Evolutionary conservation across 2,113 vertebrate genomes (phyloP), one percentile per base, ranked within the genome.

Genomic region (Aspiorhynchus laticeps): DNA sequence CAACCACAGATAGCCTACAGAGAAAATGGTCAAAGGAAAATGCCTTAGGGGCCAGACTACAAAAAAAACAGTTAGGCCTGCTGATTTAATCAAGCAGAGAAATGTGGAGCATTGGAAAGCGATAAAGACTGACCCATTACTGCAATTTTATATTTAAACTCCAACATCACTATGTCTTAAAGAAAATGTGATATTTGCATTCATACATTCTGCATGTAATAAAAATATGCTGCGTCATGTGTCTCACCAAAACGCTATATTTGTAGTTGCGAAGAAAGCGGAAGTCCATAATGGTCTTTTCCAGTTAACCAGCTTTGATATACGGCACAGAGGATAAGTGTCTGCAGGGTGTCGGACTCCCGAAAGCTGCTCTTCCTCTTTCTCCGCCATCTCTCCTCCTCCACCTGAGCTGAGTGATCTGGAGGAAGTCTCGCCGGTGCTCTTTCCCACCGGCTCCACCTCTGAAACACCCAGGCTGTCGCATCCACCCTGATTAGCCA

Each of bases 241-340:
- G 63, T 56, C 92, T 96, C 93, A 97, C 96, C 96, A 97, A 91
- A 96, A 96, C 71, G 95, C 91, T 87, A 95, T 80, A 95, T 96
- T 97, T 90, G 95, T 95, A 85, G 94, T 95, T 88, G 95, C 88
- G 89, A 97, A 97, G 90, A 92, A 89, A 9, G 93, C 92, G 86
- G 95, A 92, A 87, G 94, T 96, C 92, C 89, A 91, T 85, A 95
- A 91, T 28, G 95, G 96, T 93, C 95, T 95, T 91, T 89, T 91
- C 96, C 97, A 97, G 95, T 91, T 93, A 80, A 96, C 90, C 56
- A 95, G 92, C 85, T 77, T 56, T 4, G 48, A 90, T 86, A 2
- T 83, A 76, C 69, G 80, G 21, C 9, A 73, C 24, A 36, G 33
- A 31, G 48, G 53, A 69, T 51, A 19, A 33, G 41, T 69, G 26